Evolutionary conservation across 2,888 invertebrate genomes (phyloP).

Genomic region (Bugula neritina): DNA sequence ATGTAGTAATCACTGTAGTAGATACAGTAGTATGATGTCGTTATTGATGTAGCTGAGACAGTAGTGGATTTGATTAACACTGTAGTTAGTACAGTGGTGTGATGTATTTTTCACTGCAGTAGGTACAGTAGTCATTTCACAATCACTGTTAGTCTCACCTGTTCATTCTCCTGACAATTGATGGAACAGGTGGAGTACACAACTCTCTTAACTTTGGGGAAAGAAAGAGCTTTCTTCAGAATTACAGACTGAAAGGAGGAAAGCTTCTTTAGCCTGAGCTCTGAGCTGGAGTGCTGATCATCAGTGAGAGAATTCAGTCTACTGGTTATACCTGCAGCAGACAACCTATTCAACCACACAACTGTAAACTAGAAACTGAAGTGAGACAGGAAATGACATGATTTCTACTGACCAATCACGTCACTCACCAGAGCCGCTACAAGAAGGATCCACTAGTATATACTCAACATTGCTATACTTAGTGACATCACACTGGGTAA

Average conservation of each 20-base stretch:
- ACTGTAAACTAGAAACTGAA: too few relatives aligned
- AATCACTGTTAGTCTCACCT: too few relatives aligned
- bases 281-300: constrained; percentile 35
- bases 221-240: constrained; percentile 77
- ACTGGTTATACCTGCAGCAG: constrained; percentile 28
- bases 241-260: constrained; percentile 70
- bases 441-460: constrained; percentile 92
- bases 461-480: constrained; percentile 63
- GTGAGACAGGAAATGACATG: background rate
- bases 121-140: too few relatives aligned
- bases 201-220: constrained; percentile 75
- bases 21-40: too few relatives aligned
- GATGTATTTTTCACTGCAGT: too few relatives aligned
- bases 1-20: too few relatives aligned
- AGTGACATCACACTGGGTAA: constrained; percentile 61
- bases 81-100: too few relatives aligned
- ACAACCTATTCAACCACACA: too few relatives aligned
- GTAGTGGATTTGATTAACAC: too few relatives aligned
- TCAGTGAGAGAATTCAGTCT: background rate
- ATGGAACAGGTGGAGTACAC: constrained; percentile 96
- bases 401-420: too few relatives aligned
- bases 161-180: constrained; percentile 76
- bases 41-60: too few relatives aligned
- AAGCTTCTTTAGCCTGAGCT: constrained; percentile 40
- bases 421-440: constrained; percentile 80